Base-by-base conservation (phyloP, 2,888 invertebrate species). In the Camptogramma bilineatum region DNA sequence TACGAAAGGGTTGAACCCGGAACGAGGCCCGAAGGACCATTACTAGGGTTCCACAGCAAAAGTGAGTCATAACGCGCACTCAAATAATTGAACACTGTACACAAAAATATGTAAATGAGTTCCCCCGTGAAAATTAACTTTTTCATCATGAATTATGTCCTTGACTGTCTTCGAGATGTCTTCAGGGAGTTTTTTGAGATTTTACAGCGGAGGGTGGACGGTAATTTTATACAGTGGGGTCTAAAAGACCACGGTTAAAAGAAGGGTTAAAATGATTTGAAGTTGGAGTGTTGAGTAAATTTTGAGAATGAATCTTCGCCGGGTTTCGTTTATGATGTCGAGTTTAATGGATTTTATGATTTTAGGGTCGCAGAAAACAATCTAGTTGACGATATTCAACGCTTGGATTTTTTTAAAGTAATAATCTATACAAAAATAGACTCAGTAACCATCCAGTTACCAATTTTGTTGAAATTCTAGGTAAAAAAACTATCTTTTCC, bases 111-210 rank as follows among this genome's bases (percentile, higher is more conserved):
- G 93, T 86, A 93, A 92, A 93, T 91, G 85, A 84, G 83, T 75
- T 83, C 82, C 84, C 78, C 81, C 78, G 85, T 82, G 88, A 88
- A 91, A 93, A 92, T 92, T 90, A 91, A 93, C 91, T 93, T 93
- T 92, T 93, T 91, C 93, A 92, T 92, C 83, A 92, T 93, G 93
- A 92, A 91, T 91, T 90, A 93, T 91, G 90, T 91, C 90, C 82
- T 89, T 83, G 79, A 87, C 81, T 80, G 87, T 91, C 91, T 91
- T 90, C 80, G 77, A 73, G 72, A 71, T 73, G 89, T 89, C 91
- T 89, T 87, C 77, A 63, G 91, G 91, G 92, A 88, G 89, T 87
- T 91, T 91, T 91, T 90, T 73, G 84, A 89, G 91, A 90, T 92
- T 91, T 91, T 90, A 90, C 82, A 78, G 74, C 82, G 70, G 67